Conservation (phyloP, 2,797 vertebrate species). For the Sternotherus odoratus region DNA sequence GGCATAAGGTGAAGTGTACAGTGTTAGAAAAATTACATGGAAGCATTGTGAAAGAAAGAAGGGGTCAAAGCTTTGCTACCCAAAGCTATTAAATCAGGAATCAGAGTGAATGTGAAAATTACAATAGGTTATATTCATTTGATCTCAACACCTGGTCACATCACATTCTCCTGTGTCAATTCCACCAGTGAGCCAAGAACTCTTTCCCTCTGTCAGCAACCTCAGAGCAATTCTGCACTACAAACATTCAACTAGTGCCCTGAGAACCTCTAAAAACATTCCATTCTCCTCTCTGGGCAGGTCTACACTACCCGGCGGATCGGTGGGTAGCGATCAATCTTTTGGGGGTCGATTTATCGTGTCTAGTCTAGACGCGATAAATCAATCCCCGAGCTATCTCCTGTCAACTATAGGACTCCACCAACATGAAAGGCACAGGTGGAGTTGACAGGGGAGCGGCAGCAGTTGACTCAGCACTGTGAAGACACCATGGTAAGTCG, state of each 20-base stretch:
- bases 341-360: too few species aligned
- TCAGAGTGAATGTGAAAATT: background rate
- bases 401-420: too few species aligned
- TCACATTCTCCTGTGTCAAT: background rate
- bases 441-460: too few species aligned
- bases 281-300: background rate
- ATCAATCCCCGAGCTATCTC: too few species aligned
- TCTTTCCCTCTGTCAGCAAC: background rate
- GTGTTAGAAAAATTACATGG: background rate
- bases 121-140: background rate
- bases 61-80: background rate
- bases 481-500: too few species aligned
- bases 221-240: background rate
- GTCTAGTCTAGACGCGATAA: too few species aligned
- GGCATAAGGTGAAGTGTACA: background rate
- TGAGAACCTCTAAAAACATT: background rate
- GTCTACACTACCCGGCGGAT: too few species aligned
- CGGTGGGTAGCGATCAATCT: too few species aligned
- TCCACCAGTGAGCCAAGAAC: background rate
- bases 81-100: background rate
- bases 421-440: too few species aligned
- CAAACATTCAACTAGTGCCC: background rate
- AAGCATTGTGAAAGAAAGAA: background rate
- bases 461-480: too few species aligned
- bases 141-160: background rate